phyloP scores from a whole-genome alignment of 2,888 invertebrate genomes.

The Tridacna crocea region DNA sequence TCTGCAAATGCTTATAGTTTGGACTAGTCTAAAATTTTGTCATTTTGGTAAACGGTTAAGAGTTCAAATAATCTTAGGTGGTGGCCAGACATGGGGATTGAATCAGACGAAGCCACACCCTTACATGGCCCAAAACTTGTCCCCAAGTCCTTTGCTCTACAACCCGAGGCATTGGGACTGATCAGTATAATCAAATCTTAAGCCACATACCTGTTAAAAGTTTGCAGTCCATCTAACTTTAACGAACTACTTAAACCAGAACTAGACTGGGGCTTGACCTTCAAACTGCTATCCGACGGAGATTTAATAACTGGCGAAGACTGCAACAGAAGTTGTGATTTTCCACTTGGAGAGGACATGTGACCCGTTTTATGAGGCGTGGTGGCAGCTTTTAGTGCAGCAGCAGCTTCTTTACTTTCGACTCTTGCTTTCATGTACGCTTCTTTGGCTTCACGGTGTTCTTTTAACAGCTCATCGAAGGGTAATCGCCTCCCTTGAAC shows the following conservation, averaged over 20 bases:
- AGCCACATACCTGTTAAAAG: slow-evolving; percentile 5
- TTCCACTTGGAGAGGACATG: slow-evolving; percentile 13
- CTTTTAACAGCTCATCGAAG: slow-evolving; percentile 90
- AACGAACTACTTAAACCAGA: not conserved
- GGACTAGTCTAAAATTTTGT: too few relatives aligned
- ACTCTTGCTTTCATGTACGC: slow-evolving; percentile 78
- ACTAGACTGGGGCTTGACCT: not conserved
- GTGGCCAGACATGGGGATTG: too few relatives aligned
- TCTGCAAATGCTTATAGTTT: too few relatives aligned
- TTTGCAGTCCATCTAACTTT: slow-evolving; percentile 1
- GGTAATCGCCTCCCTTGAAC: slow-evolving; percentile 90
- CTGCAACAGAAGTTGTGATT: not conserved
- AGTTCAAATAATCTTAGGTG: too few relatives aligned
- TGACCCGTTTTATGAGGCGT: slow-evolving; percentile 33
- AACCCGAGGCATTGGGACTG: too few relatives aligned
- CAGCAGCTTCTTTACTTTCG: slow-evolving; percentile 65
- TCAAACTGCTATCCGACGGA: not conserved
- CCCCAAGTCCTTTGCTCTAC: too few relatives aligned
- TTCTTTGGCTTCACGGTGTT: slow-evolving; percentile 89
- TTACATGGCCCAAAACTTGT: too few relatives aligned
- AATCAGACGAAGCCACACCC: too few relatives aligned
- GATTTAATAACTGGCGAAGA: not conserved
- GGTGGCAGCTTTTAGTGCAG: slow-evolving; percentile 56
- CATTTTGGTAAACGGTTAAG: too few relatives aligned
- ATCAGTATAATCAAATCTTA: too few relatives aligned